Evolutionary conservation across 2,888 invertebrate genomes (phyloP).

Genomic region (Orgyia antiqua): DNA sequence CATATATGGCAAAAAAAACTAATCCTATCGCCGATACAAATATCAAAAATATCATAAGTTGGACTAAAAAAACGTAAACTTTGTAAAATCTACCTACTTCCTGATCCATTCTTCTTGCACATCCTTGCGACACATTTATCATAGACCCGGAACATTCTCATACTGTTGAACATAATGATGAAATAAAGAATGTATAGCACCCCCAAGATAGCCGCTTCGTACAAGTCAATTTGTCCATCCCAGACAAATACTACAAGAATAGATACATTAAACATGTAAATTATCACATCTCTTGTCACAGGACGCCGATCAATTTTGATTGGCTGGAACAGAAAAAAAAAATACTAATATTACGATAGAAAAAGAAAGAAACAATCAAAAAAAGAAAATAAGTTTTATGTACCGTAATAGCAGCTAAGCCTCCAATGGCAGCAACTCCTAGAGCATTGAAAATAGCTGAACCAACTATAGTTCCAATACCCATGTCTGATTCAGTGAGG

Average conservation of each 20-base stretch:
- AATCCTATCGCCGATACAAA: not conserved
- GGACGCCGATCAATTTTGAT: conserved; percentile 89
- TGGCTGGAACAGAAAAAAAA: conserved; percentile 73
- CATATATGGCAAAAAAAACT: not conserved
- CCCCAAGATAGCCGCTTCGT: conserved; percentile 85
- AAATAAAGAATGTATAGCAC: conserved; percentile 87
- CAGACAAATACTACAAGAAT: conserved; percentile 85
- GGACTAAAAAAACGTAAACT: too few species aligned
- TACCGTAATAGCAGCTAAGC: conserved; percentile 85
- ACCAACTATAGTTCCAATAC: conserved; percentile 92
- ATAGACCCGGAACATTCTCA: conserved; percentile 53
- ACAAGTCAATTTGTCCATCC: conserved; percentile 89
- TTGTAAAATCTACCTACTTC: conserved; percentile 6
- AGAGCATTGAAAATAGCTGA: conserved; percentile 92
- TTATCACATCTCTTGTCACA: conserved; percentile 87
- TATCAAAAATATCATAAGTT: too few species aligned
- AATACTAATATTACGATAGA: not conserved
- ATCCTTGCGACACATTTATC: conserved; percentile 29
- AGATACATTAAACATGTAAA: conserved; percentile 85
- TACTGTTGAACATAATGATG: conserved; percentile 83
- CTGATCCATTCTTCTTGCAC: conserved; percentile 7
- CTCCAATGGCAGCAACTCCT: conserved; percentile 89
- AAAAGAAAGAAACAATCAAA: not conserved
- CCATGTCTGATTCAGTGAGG: conserved; percentile 89
- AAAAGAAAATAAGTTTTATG: conserved; percentile 12